A percentile compares a stretch with the other conserved stretches of the same genome.
Evolutionary conservation across 2,888 invertebrate species (phyloP).

Genomic region (Caenorhabditis panamensis): DNA sequence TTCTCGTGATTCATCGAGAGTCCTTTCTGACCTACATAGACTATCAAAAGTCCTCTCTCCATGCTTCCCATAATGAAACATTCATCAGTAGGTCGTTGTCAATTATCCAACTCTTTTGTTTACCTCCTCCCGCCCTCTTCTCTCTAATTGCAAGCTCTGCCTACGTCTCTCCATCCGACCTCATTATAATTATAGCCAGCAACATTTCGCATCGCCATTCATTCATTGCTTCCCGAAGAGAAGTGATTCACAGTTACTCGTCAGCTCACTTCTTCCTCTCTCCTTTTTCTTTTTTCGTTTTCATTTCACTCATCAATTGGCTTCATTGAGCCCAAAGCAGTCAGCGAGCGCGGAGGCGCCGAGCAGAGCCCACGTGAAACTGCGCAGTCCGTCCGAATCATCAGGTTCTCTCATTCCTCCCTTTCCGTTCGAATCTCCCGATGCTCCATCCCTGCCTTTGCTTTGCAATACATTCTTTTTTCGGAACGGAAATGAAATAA

Average conservation of each 20-base stretch:
- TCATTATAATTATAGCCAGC: slow-evolving; percentile 53
- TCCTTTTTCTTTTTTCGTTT: slow-evolving; percentile 4
- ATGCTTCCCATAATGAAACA: slow-evolving; percentile 51
- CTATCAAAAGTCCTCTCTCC: slow-evolving; percentile 32
- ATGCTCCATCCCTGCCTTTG: no score
- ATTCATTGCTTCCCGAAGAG: no score
- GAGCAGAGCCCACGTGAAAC: slow-evolving; percentile 28
- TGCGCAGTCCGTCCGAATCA: slow-evolving; percentile 15
- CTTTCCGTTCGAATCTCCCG: no score
- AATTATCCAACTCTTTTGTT: slow-evolving; percentile 45
- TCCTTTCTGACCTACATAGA: slow-evolving; percentile 31
- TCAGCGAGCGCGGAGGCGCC: no score
- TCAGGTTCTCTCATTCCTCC: slow-evolving; percentile 1
- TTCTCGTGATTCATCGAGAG: slow-evolving; percentile 22
- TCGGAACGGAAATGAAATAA: slow-evolving; percentile 29
- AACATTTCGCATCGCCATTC: slow-evolving; percentile 31
- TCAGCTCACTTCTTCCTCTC: background rate
- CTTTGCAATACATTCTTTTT: slow-evolving; percentile 31
- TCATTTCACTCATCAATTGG: slow-evolving; percentile 37
- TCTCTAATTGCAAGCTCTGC: slow-evolving; percentile 32
- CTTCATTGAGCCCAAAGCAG: slow-evolving; percentile 43
- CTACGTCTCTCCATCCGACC: slow-evolving; percentile 30
- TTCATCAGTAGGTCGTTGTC: slow-evolving; percentile 44
- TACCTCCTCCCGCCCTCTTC: slow-evolving; percentile 12
- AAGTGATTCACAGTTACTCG: slow-evolving; percentile 43